A percentile compares a stretch with the other conserved stretches of the same genome.
These are phyloP conservation scores for Gisinianus flammeolus DNA, from an alignment of 2,888 invertebrate species.

Conservation along the genomic window DNA sequence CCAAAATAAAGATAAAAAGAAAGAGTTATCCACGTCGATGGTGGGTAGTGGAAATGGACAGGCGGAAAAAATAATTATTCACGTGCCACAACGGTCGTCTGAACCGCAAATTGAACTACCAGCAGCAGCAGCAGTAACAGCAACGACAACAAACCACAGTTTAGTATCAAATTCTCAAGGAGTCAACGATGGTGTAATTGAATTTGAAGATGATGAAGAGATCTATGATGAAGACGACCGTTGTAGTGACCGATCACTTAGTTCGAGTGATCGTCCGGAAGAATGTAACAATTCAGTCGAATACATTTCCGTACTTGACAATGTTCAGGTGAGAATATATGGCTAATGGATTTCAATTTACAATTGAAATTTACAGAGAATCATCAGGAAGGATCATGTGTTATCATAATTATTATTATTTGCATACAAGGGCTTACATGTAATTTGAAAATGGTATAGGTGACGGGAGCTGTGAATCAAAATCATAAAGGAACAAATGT, in stretches of 20 bases:
- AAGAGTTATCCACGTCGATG: not conserved
- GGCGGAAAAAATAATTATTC: constrained; percentile 24
- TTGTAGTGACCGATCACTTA: constrained; percentile 46
- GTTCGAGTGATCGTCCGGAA: constrained; percentile 33
- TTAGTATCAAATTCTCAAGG: not conserved
- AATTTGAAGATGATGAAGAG: constrained; percentile 55
- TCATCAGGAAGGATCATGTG: not conserved
- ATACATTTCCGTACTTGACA: constrained; percentile 56
- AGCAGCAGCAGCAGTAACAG: no score
- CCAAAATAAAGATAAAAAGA: not conserved
- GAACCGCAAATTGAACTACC: constrained; percentile 13
- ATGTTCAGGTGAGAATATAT: constrained; percentile 58
- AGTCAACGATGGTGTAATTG: constrained; percentile 53
- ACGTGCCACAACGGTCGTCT: constrained; percentile 20
- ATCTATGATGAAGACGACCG: constrained; percentile 30
- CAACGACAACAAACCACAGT: no score
- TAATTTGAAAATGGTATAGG: not conserved
- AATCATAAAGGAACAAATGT: not conserved
- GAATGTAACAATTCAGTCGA: constrained; percentile 46
- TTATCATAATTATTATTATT: not conserved
- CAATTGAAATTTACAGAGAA: no score
- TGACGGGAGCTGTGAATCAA: constrained; percentile 3
- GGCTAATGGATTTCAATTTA: not conserved
- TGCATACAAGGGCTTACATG: not conserved
- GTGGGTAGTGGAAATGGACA: not conserved